These are phyloP conservation scores for Patella ulyssiponensis DNA, from an alignment of 2,888 invertebrate species.

Conservation along the genomic window DNA sequence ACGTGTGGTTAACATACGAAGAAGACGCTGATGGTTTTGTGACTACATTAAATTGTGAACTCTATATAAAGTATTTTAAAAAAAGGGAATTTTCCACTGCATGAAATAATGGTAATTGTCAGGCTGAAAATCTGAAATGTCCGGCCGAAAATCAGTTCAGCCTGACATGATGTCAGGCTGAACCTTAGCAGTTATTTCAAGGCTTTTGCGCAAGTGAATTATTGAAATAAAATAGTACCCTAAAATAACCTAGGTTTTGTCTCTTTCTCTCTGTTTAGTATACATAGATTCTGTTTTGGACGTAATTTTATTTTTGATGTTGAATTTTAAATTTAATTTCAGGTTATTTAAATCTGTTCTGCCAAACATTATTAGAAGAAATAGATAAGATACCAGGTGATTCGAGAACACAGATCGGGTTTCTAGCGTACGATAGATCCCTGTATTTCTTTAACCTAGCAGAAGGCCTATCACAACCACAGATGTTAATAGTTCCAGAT, in stretches of 20 bases:
- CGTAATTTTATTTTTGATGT: neutral
- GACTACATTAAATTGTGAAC: no score
- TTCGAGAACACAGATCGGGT: conserved; percentile 91
- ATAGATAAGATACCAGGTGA: conserved; percentile 94
- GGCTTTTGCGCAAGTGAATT: no score
- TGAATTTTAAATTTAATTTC: conserved; percentile 27
- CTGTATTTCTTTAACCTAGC: conserved; percentile 88
- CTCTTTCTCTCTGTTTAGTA: neutral
- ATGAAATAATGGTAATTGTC: no score
- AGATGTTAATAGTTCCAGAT: conserved; percentile 83
- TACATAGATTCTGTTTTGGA: neutral
- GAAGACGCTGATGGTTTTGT: no score
- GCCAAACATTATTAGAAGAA: conserved; percentile 84
- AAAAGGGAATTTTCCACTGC: no score
- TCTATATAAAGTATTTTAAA: no score
- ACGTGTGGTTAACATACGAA: no score
- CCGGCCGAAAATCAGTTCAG: no score
- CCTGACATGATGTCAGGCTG: no score
- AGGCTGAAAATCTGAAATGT: no score
- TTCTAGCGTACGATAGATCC: conserved; percentile 91
- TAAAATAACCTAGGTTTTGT: neutral
- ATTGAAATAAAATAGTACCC: no score
- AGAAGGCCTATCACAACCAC: conserved; percentile 71
- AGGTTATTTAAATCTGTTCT: conserved; percentile 86
- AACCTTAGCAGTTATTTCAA: no score